Evolutionary conservation across 2,797 vertebrate species (phyloP).

Genomic region (Microctenopoma stevenorrisi): DNA sequence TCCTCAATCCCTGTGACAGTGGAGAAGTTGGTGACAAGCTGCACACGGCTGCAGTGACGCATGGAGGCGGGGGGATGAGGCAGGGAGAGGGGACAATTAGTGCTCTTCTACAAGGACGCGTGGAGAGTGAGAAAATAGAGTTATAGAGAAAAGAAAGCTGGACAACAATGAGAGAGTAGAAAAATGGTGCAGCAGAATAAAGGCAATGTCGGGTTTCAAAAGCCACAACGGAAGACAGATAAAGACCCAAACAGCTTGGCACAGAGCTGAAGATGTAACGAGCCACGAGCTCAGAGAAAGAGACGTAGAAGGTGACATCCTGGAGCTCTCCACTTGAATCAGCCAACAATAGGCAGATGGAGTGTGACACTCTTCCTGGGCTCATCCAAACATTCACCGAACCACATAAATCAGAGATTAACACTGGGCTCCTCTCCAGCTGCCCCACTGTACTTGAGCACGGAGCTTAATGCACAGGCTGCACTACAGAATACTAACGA

Average conservation of each 20-base stretch:
- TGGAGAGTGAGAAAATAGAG: constrained; percentile 28
- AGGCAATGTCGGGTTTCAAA: background rate
- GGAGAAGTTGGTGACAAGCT: constrained; percentile 36
- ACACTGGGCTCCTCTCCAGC: constrained; percentile 60
- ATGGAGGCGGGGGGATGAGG: constrained; percentile 10
- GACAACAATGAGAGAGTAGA: constrained; percentile 37
- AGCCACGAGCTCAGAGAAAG: constrained; percentile 1
- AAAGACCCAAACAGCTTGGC: constrained; percentile 13
- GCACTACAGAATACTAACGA: constrained; percentile 46
- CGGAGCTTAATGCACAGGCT: constrained; percentile 26
- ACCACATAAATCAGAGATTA: constrained; percentile 70
- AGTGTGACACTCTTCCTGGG: constrained; percentile 37
- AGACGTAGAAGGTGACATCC: constrained; percentile 33
- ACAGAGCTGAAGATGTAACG: constrained; percentile 14
- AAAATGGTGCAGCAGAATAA: constrained; percentile 14
- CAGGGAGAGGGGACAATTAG: constrained; percentile 26
- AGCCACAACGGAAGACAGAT: constrained; percentile 22
- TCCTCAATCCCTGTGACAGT: constrained; percentile 7
- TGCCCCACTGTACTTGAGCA: constrained; percentile 48
- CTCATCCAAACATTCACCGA: constrained; percentile 56
- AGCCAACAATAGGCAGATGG: constrained; percentile 61
- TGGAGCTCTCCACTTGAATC: constrained; percentile 25
- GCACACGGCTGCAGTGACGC: constrained; percentile 28
- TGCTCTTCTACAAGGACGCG: constrained; percentile 43
- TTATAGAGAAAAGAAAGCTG: constrained; percentile 29